Evolutionary conservation across 2,888 invertebrate species (phyloP).

Genomic region (Cecidostiba fungosa): DNA sequence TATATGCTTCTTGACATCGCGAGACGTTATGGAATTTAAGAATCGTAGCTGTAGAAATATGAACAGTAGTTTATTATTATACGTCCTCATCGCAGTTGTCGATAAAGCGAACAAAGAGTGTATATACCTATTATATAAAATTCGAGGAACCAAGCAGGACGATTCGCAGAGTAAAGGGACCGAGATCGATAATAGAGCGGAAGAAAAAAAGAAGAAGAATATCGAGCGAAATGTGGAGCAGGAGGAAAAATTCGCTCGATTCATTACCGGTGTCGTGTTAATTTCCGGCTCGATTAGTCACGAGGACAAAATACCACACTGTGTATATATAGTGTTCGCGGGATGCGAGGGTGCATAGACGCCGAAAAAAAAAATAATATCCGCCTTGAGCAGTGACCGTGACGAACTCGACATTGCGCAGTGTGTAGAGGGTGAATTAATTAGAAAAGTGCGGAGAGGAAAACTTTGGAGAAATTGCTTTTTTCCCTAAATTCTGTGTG

Average conservation of each 20-base stretch:
- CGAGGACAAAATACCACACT: conserved; percentile 41
- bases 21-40: no score
- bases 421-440: conserved; percentile 27
- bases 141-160: background rate
- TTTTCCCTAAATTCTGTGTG: no score
- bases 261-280: conserved; percentile 69
- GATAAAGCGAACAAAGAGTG: no score
- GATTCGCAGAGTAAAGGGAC: background rate
- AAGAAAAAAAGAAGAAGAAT: background rate
- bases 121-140: no score
- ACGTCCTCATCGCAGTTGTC: no score
- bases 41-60: no score
- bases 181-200: background rate
- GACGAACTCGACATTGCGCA: conserved; percentile 64
- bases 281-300: conserved; percentile 76
- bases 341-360: conserved; percentile 67
- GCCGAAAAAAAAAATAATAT: conserved; percentile 71
- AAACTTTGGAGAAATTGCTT: background rate
- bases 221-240: background rate
- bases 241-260: conserved; percentile 60
- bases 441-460: conserved; percentile 11
- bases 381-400: conserved; percentile 69
- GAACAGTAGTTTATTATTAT: no score
- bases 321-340: background rate
- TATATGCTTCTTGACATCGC: background rate